Evolutionary conservation across 2,888 invertebrate genomes (phyloP), one percentile per base, ranked within the genome.

Genomic region (Petrolisthes manimaculis): DNA sequence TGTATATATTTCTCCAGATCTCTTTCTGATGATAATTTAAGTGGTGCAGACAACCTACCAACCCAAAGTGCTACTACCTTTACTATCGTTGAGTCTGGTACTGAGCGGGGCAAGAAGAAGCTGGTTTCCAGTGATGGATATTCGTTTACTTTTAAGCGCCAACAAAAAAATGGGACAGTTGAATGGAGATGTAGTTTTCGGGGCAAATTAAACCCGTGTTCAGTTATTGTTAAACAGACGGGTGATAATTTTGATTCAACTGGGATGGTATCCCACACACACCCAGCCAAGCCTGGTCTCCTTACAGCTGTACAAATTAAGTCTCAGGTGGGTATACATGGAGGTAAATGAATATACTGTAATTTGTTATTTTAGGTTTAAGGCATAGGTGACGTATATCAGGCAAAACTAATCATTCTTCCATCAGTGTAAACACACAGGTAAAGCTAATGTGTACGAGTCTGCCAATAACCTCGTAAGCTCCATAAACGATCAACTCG

Each of bases 281-380:
- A 79, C 53, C 79, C 79, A 79, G 53, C 79, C 55, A 79, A 54
- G 53, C 53, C 79, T 51, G 79, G 79, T 79, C 9, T 79, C 53
- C 79, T 37, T 79, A 79, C 79, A 54, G 79, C 79, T 51, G 21
- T 79, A 51, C n/a, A 79, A 79, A 79, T 51, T 79, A 79, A 79
- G 37, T 14, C 79, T 37, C 53, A 53, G 79, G n/a, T n/a, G n/a
- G n/a, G n/a, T n/a, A n/a, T n/a, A n/a, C n/a, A n/a, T n/a, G n/a
- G n/a, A n/a, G n/a, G n/a, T n/a, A n/a, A n/a, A n/a, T n/a, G n/a
- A n/a, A n/a, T n/a, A n/a, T n/a, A n/a, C n/a, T n/a, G n/a, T n/a
- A n/a, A n/a, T n/a, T n/a, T n/a, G n/a, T n/a, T n/a, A n/a, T n/a
- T n/a, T n/a, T n/a, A n/a, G n/a, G n/a, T n/a, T n/a, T n/a, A n/a